Base-by-base conservation (phyloP, 2,797 vertebrate genomes). In the Hyperoplus immaculatus region DNA sequence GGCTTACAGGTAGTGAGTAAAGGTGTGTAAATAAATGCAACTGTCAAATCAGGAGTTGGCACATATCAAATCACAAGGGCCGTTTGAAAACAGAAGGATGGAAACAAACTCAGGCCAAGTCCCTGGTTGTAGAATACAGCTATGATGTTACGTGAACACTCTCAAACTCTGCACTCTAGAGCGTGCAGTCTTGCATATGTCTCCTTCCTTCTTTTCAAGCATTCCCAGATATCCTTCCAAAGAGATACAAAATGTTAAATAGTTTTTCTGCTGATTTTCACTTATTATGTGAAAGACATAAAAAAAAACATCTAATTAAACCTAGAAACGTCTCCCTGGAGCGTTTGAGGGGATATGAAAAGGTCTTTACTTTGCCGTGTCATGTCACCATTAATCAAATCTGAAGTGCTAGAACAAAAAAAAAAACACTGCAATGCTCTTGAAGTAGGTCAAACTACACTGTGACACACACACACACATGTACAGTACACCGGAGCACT, bases 291-390 rank as follows among this genome's bases (percentile, higher is more conserved):
- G 8, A 53, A 55, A 62, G 0, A 15, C 9, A 42, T 63, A n/a
- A 29, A 29, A 42, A 39, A 59, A 68, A 15, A 42, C 1, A 60
- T 66, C 60, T 65, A 69, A 72, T 72, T 75, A 54, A 64, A 50
- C 36, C 9, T 53, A 36, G 61, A 79, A 41, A 41, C 42, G n/a
- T 43, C 36, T 53, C 55, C 43, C 46, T 38, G 46, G 72, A 71
- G 63, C 61, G 6, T 29, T 5, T 55, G 16, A 58, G 43, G 18
- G 36, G 15, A 73, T 51, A 49, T 67, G 53, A 59, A 75, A 78
- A 80, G 68, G 65, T 76, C 60, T 53, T 46, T 15, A 59, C 42
- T 72, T 65, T 75, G 56, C 65, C 47, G 57, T 45, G 53, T 60
- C 29, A 45, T 46, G 66, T 72, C 64, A 50, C 11, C 16, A 59